A percentile compares a stretch with the other conserved stretches of the same genome.
Evolutionary conservation across 2,113 vertebrate species (phyloP).

Genomic region (Pseudorasbora parva): DNA sequence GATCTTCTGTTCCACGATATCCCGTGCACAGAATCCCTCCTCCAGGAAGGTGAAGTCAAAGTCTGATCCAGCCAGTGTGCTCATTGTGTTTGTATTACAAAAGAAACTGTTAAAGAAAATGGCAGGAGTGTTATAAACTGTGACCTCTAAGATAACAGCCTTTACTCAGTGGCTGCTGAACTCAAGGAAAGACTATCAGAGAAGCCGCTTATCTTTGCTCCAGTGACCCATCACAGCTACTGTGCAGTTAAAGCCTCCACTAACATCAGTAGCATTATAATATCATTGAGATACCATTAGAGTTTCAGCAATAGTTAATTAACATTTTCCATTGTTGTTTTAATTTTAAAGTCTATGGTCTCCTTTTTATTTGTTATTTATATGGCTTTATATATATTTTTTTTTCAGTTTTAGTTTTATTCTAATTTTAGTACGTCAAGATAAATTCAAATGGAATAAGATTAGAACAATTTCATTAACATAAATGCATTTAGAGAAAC

Average conservation of each 20-base stretch:
- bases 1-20: constrained; percentile 94
- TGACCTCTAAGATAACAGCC: not conserved
- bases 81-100: constrained; percentile 77
- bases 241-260: not conserved
- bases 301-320: not conserved
- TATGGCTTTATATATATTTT: not conserved
- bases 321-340: not conserved
- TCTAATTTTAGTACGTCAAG: not conserved
- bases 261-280: too few relatives aligned
- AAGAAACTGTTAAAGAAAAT: constrained; percentile 67
- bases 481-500: not conserved
- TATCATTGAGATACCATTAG: not conserved
- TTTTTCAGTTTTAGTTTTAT: not conserved
- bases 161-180: not conserved
- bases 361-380: not conserved
- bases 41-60: constrained; percentile 90
- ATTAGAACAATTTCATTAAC: not conserved
- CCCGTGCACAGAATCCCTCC: constrained; percentile 93
- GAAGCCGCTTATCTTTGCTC: constrained; percentile 15
- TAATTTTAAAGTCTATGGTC: not conserved
- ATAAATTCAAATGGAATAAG: not conserved
- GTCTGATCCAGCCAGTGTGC: constrained; percentile 74
- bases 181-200: too few relatives aligned
- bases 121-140: constrained; percentile 5
- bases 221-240: not conserved